Conservation (phyloP, 2,888 invertebrate genomes). For the Xanthia togata region DNA sequence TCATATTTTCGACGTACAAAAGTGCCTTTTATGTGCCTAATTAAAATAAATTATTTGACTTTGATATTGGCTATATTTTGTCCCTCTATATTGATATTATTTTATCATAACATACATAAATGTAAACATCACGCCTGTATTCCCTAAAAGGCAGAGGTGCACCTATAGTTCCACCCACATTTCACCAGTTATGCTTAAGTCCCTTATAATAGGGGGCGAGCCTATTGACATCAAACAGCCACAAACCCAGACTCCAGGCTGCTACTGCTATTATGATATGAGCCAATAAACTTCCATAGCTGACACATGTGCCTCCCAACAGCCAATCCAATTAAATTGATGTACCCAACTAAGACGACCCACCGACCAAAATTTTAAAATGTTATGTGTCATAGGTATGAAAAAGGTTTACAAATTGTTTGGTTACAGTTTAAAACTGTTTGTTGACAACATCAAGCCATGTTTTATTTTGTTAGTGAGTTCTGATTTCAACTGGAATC, state of each 20-base stretch:
- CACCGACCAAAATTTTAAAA: too few species aligned
- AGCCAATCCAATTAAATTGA: background rate
- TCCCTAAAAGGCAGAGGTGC: background rate
- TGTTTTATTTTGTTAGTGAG: slow-evolving; percentile 1
- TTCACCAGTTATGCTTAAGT: background rate
- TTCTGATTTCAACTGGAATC: slow-evolving; percentile 12
- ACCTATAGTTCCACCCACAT: too few species aligned
- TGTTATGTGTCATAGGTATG: too few species aligned
- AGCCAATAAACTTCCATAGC: background rate
- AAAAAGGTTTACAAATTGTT: background rate
- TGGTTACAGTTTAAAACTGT: background rate
- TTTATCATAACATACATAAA: background rate
- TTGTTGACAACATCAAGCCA: background rate
- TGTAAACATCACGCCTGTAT: background rate
- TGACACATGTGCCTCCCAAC: background rate
- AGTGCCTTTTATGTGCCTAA: too few species aligned
- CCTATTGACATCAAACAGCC: background rate
- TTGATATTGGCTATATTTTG: background rate
- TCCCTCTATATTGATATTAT: background rate
- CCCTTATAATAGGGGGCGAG: background rate
- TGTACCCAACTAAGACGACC: too few species aligned
- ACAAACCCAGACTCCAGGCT: background rate
- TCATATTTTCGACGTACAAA: too few species aligned
- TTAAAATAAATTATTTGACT: too few species aligned
- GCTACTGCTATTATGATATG: background rate